A percentile compares a stretch with the other conserved stretches of the same genome.
phyloP scores from a whole-genome alignment of 2,797 vertebrate species.

The Enteromius paludinosus region DNA sequence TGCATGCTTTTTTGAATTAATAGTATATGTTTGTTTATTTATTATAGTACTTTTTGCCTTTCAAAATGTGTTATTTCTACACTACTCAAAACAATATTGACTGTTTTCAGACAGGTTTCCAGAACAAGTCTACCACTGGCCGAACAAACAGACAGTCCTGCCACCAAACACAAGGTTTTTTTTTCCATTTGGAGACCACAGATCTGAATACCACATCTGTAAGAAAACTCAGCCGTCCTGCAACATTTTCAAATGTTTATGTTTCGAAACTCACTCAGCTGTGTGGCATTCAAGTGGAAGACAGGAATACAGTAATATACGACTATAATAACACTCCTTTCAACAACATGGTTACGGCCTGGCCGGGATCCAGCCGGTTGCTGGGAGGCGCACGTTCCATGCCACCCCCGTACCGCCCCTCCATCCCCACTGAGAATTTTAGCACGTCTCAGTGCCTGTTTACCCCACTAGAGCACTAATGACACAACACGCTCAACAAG shows the following conservation, averaged over 20 bases:
- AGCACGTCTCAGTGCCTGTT: conserved; percentile 65
- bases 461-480: conserved; percentile 67
- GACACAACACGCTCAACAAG: conserved; percentile 57
- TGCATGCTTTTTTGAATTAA: neutral
- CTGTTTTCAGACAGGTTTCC: neutral
- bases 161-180: neutral
- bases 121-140: too few species aligned
- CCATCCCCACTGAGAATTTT: conserved; percentile 70
- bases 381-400: conserved; percentile 24
- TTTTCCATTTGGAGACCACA: neutral
- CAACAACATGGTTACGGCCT: conserved; percentile 64
- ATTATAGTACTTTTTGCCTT: neutral
- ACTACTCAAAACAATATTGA: neutral
- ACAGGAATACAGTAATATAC: conserved; percentile 30
- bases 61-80: neutral
- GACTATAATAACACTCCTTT: conserved; percentile 48
- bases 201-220: neutral
- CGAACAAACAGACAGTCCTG: neutral
- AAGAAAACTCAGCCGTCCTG: neutral
- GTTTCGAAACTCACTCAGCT: conserved; percentile 1
- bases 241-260: conserved; percentile 16
- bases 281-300: conserved; percentile 19
- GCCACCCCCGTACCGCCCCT: neutral
- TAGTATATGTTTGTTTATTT: neutral
- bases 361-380: conserved; percentile 43